Base-by-base conservation (phyloP, 1,140 invertebrate species). In the Microplitis demolitor region DNA sequence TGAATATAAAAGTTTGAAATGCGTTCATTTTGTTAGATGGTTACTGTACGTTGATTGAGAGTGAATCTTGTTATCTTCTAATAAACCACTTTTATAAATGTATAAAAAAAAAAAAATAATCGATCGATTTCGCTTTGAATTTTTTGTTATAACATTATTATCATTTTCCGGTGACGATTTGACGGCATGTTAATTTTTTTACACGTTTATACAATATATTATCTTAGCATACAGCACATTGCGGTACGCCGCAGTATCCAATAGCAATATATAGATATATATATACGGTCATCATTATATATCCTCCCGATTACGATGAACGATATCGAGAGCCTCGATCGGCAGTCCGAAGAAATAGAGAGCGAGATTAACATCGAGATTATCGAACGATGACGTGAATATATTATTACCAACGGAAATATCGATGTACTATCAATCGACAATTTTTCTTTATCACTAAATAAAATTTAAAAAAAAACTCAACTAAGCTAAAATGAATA, bases 241-340 rank as follows among this genome's bases (percentile, higher is more conserved):
- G 80, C 76, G 80, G 80, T 81, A 77, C 62, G 75, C 79, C 80
- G 74, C 80, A 82, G 77, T 72, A 78, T 79, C 77, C 79, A 81
- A 81, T 80, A 80, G 79, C 79, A 24, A 24, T 24, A 24, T 24
- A 24, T 24, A 24, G 1, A 24, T 24, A 24, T 24, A 24, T 24
- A 24, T 80, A 79, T 69, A 74, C 76, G 6, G 6, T 63, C 77
- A 75, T 79, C 74, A 78, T 78, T 24, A 24, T 80, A 80, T 75
- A 76, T 74, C 73, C 76, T 72, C 53, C 16, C n/a, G n/a, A n/a
- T 24, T 24, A 66, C 31, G 64, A 51, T 71, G 24, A 24, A 24
- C 24, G 24, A 67, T 66, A 70, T 61, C 35, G 14, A 63, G 13
- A 37, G 39, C 24, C n/a, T 56, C 9, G 45, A 53, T 33, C 66